Evolutionary conservation across 1,140 invertebrate genomes (phyloP).

Genomic region (Antheraea mylitta): DNA sequence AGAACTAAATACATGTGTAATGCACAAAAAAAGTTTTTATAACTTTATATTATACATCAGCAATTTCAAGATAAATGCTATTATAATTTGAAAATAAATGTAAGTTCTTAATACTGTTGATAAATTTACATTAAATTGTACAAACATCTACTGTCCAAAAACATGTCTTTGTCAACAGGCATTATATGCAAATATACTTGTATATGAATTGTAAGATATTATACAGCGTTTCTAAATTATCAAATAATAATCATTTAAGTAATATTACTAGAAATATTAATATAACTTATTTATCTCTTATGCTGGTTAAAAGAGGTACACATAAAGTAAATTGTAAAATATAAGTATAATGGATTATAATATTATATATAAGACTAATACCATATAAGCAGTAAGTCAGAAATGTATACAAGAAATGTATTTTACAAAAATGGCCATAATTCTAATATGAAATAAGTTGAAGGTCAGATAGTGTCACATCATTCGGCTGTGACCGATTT

Average conservation of each 20-base stretch:
- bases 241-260: neutral
- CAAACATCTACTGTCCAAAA: conserved; percentile 15
- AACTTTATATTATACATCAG: neutral
- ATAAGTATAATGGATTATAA: conserved; percentile 20
- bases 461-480: conserved; percentile 16
- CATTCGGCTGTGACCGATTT: neutral
- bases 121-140: too few relatives aligned
- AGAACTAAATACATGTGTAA: neutral
- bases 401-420: conserved; percentile 11
- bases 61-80: neutral
- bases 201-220: conserved; percentile 25
- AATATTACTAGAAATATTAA: conserved; percentile 22
- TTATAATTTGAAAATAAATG: neutral
- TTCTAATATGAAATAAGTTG: conserved; percentile 28
- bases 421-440: conserved; percentile 34
- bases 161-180: conserved; percentile 50
- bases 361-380: conserved; percentile 20
- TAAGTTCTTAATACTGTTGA: too few relatives aligned
- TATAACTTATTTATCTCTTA: conserved; percentile 43
- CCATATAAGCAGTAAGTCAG: conserved; percentile 15
- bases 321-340: conserved; percentile 65
- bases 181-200: conserved; percentile 22
- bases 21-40: too few relatives aligned
- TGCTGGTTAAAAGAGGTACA: conserved; percentile 73
- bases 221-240: conserved; percentile 14